Base-by-base conservation (phyloP, 2,888 invertebrate genomes). In the Hesperia comma region DNA sequence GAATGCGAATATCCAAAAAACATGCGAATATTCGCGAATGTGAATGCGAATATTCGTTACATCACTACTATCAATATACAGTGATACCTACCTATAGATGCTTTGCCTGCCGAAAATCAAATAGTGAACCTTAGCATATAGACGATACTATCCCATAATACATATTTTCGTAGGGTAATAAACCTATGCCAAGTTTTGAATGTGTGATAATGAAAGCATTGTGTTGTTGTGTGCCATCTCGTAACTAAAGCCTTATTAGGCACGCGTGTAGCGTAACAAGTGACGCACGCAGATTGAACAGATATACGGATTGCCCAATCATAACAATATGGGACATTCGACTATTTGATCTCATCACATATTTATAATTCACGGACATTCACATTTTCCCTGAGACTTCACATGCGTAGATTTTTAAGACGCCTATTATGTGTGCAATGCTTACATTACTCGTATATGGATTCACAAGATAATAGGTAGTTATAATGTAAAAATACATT, bases 221-320 rank as follows among this genome's bases (percentile, higher is more conserved):
- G 43, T 33, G 33, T 37, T 37, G 37, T 37, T 19, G 19, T 56
- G 40, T 56, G 41, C 19, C 56, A 56, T 56, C 40, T 21, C 40
- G 56, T 41, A 40, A 53, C 26, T 56, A 40, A 40, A 46, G 43
- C 56, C 56, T 40, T 56, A 56, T 58, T 58, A 58, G 58, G 43
- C 41, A 32, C 26, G 58, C 43, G 26, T 43, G 43, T 58, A 58
- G 43, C 26, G 58, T 58, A 58, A 58, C 58, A 58, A 26, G 26
- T 43, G 43, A 58, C 58, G 58, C 43, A 58, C 58, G 8, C 58
- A 58, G 58, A 58, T 43, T 32, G 58, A 21, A 26, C 26, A 53
- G 53, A 32, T 32, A 53, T n/a, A 43, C 19, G 32, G 14, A n/a
- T 41, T 58, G 32, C 58, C 26, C 43, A 43, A 58, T 58, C 21